These are phyloP conservation scores for Dipodomys spectabilis DNA, from an alignment of 2,113 vertebrate species.

Conservation along the genomic window DNA sequence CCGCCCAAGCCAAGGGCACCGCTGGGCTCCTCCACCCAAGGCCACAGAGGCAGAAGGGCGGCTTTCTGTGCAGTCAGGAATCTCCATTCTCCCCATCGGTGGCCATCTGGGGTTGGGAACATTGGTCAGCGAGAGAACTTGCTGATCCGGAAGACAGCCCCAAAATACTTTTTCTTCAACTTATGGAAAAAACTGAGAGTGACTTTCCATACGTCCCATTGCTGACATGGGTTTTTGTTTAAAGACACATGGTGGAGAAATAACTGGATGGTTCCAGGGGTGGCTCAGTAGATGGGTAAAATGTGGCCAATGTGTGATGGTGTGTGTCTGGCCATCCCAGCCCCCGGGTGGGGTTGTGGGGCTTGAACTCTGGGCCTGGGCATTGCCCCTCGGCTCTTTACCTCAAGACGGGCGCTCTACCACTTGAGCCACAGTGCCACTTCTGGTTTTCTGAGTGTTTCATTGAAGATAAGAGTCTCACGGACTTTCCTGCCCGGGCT, in stretches of 20 bases:
- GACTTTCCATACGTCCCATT: conserved; percentile 76
- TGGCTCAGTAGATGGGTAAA: too few species aligned
- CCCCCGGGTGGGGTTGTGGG: neutral
- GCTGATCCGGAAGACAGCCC: conserved; percentile 83
- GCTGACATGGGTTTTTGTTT: conserved; percentile 81
- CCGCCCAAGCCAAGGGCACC: conserved; percentile 65
- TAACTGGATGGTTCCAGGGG: too few species aligned
- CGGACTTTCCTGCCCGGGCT: too few species aligned
- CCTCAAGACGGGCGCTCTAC: too few species aligned
- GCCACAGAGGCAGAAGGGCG: conserved; percentile 63
- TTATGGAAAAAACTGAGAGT: conserved; percentile 80
- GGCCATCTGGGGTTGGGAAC: conserved; percentile 76
- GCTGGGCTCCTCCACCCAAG: conserved; percentile 74
- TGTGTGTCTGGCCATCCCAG: too few species aligned
- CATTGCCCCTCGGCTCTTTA: too few species aligned
- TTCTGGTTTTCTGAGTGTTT: too few species aligned
- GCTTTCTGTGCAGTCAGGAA: conserved; percentile 77
- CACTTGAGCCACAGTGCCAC: too few species aligned
- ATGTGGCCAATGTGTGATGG: too few species aligned
- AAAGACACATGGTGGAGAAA: conserved; percentile 70
- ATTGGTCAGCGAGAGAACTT: conserved; percentile 77
- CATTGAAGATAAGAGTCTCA: too few species aligned
- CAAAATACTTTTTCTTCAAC: conserved; percentile 77
- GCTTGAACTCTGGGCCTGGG: too few species aligned
- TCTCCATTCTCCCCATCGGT: conserved; percentile 57